Evolutionary conservation across 1,140 invertebrate species (phyloP), one percentile per base, ranked within the genome.

Genomic region (Drosophila quadrilineata): DNA sequence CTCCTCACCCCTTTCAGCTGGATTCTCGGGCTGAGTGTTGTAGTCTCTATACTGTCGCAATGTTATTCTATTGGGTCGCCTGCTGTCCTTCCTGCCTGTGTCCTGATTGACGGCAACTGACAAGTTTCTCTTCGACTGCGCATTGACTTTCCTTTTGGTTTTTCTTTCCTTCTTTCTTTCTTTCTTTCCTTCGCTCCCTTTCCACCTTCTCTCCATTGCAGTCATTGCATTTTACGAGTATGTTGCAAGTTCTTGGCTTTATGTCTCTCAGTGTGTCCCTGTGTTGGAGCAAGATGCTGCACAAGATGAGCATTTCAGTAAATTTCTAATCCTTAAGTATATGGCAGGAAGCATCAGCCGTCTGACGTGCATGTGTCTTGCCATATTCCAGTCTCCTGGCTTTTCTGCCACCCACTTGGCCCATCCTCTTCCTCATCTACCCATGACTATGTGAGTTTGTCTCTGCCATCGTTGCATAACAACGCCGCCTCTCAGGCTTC

Each of bases 321-420:
- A 85, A 85, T 85, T 85, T 85, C 79, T 85, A 85, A 85, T 85
- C 79, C 79, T 85, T 85, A 85, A 85, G 79, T 85, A 85, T 84
- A 85, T 85, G 79, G 71, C 77, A 77, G 76, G 77, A 77, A 73
- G 72, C 77, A 70, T 84, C 77, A 84, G 69, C 54, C 48, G 59
- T 38, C 63, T 64, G 72, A 82, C 38, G 63, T 66, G 46, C 48
- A 40, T 52, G 38, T 59, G 26, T 31, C 33, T 31, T 21, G 10
- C 17, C n/a, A 4, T 5, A 8, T 24, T 28, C 24, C 22, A 2
- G 16, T 21, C 1, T 33, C 16, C 24, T 12, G 4, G 6, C 12
- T 19, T 24, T 33, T 2, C 26, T 3, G 9, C 22, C 8, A 2
- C 2, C 16, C 8, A 1, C 14, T 19, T n/a, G 6, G 0, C 36